Evolutionary conservation across 1,140 invertebrate species (phyloP).

Genomic region (Drosophila auraria): DNA sequence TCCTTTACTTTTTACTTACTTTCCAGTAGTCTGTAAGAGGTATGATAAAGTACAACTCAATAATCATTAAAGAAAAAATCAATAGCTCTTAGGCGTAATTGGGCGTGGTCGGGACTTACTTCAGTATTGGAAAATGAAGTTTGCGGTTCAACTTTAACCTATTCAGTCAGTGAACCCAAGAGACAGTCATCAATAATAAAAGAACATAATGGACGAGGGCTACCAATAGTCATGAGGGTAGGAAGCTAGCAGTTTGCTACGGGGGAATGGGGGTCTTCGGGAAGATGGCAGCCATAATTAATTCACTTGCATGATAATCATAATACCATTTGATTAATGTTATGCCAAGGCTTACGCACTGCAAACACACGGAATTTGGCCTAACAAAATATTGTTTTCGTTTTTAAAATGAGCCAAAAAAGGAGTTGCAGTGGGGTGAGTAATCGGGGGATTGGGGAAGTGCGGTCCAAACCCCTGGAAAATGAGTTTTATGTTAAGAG

Average conservation of each 20-base stretch:
- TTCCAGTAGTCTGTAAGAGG: neutral
- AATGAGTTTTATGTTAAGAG: constrained; percentile 81
- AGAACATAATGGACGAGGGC: constrained; percentile 32
- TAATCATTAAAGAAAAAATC: constrained; percentile 27
- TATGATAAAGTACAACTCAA: constrained; percentile 11
- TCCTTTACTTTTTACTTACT: neutral
- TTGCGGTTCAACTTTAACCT: constrained; percentile 43
- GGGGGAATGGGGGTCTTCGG: neutral
- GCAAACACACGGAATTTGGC: constrained; percentile 51
- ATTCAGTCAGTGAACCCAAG: constrained; percentile 22
- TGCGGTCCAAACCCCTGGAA: constrained; percentile 48
- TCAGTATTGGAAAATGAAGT: constrained; percentile 6
- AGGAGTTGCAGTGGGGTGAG: constrained; percentile 15
- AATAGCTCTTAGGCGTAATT: constrained; percentile 5
- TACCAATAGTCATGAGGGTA: constrained; percentile 9
- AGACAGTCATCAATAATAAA: constrained; percentile 65
- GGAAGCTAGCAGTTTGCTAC: constrained; percentile 4
- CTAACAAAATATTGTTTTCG: constrained; percentile 45
- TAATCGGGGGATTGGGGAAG: neutral
- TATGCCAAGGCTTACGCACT: constrained; percentile 37
- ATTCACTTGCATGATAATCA: constrained; percentile 81
- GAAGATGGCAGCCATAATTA: constrained; percentile 61
- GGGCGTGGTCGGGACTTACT: constrained; percentile 22
- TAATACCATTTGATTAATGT: constrained; percentile 79
- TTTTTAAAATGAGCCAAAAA: constrained; percentile 38